These are phyloP conservation scores for Plemyria rubiginata DNA, from an alignment of 2,888 invertebrate species.

Conservation along the genomic window DNA sequence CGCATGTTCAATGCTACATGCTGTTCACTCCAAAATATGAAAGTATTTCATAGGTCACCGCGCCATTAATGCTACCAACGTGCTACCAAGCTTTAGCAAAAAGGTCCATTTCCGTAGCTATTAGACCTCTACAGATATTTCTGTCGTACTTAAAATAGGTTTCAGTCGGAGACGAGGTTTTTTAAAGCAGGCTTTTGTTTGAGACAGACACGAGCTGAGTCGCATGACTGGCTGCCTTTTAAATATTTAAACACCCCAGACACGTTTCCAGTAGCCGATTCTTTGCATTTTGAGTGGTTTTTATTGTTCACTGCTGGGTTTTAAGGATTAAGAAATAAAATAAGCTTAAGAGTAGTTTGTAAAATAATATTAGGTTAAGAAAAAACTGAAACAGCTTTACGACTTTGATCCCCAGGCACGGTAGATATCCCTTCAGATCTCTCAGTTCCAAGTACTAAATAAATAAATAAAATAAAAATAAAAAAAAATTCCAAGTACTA, in stretches of 20 bases:
- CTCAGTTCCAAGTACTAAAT: too few species aligned
- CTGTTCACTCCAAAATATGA: too few species aligned
- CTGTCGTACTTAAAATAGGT: background rate
- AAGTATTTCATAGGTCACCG: too few species aligned
- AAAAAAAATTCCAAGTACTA: too few species aligned
- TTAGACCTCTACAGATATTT: background rate
- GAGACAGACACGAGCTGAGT: background rate
- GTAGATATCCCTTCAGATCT: too few species aligned
- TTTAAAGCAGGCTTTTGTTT: constrained; percentile 3
- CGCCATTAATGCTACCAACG: too few species aligned
- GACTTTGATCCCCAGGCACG: too few species aligned
- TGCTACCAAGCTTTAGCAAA: background rate
- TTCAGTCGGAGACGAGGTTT: background rate
- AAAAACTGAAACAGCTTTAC: too few species aligned
- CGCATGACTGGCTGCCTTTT: constrained; percentile 7
- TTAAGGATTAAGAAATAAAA: background rate
- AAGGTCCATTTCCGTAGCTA: background rate
- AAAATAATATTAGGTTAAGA: too few species aligned
- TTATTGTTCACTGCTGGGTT: background rate
- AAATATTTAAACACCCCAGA: constrained; percentile 24
- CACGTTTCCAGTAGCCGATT: constrained; percentile 24
- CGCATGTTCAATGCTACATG: too few species aligned
- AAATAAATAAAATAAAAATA: too few species aligned
- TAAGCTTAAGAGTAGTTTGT: background rate
- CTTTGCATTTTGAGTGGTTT: constrained; percentile 14